Percentiles rank a stretch among this genome's conserved stretches.
Evolutionary conservation across 2,797 vertebrate species (phyloP).

Genomic region (Meriones psammophilus): DNA sequence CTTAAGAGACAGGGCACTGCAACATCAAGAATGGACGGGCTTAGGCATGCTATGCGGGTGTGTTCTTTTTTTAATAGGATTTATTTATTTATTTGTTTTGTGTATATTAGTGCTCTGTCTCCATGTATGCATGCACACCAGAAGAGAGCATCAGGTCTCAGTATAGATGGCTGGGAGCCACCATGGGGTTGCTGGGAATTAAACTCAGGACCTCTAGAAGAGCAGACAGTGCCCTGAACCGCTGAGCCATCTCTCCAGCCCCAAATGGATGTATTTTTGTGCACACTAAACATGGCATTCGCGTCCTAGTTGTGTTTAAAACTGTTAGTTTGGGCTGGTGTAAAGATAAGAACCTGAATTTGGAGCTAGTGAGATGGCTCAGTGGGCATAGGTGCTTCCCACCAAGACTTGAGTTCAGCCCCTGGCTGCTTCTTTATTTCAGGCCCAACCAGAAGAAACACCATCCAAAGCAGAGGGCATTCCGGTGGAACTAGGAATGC

Average conservation of each 20-base stretch:
- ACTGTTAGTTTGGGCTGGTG: neutral
- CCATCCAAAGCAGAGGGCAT: constrained; percentile 86
- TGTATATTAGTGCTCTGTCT: no score
- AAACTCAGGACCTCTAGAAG: no score
- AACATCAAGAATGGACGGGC: neutral
- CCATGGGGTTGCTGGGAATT: no score
- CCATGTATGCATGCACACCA: no score
- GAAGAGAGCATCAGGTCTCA: no score
- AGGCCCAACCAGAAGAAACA: constrained; percentile 94
- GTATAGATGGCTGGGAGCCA: no score
- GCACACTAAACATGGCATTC: neutral
- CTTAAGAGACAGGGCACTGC: neutral
- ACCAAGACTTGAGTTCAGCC: neutral
- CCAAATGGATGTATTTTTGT: neutral
- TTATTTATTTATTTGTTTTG: no score
- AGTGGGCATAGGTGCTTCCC: neutral
- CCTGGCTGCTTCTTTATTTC: constrained; percentile 65
- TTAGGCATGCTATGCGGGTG: neutral
- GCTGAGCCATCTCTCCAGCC: no score
- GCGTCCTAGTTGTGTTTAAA: neutral
- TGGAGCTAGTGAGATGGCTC: neutral
- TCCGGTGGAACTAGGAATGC: constrained; percentile 90
- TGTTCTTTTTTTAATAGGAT: neutral
- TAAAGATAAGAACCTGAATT: neutral
- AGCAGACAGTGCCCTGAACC: no score